Base-by-base conservation (phyloP, 2,888 invertebrate genomes). In the Schizaphis graminum region DNA sequence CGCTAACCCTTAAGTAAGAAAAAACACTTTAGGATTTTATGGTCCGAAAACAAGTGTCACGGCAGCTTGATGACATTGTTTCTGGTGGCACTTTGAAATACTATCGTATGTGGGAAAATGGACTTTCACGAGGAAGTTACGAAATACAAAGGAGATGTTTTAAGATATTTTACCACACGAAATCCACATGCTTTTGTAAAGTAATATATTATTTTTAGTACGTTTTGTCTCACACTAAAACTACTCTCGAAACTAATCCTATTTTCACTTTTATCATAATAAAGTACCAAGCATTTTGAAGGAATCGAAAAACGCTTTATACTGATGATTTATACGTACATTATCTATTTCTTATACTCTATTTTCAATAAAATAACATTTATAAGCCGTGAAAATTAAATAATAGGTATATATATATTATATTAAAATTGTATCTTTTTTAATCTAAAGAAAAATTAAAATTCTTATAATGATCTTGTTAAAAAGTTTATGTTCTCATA, bases 21-120 rank as follows among this genome's bases (percentile, higher is more conserved):
- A 93, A 53, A 93, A 90, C 93, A 90, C 93, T 94, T 90, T 90
- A 56, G 93, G 86, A 85, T 94, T 94, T 94, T 94, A 94, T 94
- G 93, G 57, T 85, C 90, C 90, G 93, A 94, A 94, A 94, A 86
- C 89, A 84, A 93, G 89, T 89, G 93, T 93, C 89, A 89, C 61
- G 88, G 85, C 91, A 47, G 49, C 87, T 87, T 88, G 91, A 91
- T 77, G 92, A 67, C 67, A 35, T 92, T 67, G 88, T 92, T 92
- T 92, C 41, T 67, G 86, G 91, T 86, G 91, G 57, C n/a, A 86
- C 41, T 89, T 93, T 93, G 93, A 89, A 93, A 93, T 85, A 89
- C 93, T 84, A 93, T 93, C 44, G 28, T 47, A 77, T 44, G 84
- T 89, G 47, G 77, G 41, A 84, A 93, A 93, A 93, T 93, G 93